phyloP scores from a whole-genome alignment of 2,888 invertebrate genomes.

The Aleiodes alternator region DNA sequence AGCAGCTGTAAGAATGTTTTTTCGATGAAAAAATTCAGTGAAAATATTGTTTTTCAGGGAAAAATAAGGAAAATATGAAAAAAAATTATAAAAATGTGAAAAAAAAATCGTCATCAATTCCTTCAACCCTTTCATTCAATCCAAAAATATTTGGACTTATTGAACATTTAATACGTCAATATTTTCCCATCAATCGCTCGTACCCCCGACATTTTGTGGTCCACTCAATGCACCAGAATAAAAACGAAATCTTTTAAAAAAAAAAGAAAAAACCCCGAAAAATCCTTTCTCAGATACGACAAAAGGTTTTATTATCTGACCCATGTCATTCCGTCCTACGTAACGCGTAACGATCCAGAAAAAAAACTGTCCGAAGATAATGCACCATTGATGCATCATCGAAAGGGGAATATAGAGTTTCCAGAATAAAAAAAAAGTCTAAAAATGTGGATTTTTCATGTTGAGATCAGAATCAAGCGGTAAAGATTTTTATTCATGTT shows the following conservation, averaged over 20 bases:
- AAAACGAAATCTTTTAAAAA: slow-evolving; percentile 9
- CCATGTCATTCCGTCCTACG: slow-evolving; percentile 41
- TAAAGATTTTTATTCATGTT: slow-evolving; percentile 36
- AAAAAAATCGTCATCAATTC: no score
- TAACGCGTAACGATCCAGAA: slow-evolving; percentile 61
- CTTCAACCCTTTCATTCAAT: no score
- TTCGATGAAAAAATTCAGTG: no score
- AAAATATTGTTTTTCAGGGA: slow-evolving; percentile 39
- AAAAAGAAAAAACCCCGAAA: slow-evolving; percentile 18
- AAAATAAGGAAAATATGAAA: slow-evolving; percentile 55
- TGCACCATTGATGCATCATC: slow-evolving; percentile 57
- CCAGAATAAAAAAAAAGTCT: slow-evolving; percentile 48
- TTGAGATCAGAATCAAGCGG: slow-evolving; percentile 58
- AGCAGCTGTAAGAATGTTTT: slow-evolving; percentile 13
- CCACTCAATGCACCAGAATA: no score
- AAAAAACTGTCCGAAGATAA: slow-evolving; percentile 51
- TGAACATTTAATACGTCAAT: no score
- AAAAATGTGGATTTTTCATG: slow-evolving; percentile 63
- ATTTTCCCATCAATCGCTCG: no score
- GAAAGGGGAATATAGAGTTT: slow-evolving; percentile 62
- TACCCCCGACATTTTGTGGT: no score
- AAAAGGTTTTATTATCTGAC: slow-evolving; percentile 56
- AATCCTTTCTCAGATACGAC: slow-evolving; percentile 38
- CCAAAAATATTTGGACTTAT: no score
- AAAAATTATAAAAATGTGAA: slow-evolving; percentile 40